Base-by-base conservation (phyloP, 2,797 vertebrate genomes). In the Sebastes kiyomatsui region DNA sequence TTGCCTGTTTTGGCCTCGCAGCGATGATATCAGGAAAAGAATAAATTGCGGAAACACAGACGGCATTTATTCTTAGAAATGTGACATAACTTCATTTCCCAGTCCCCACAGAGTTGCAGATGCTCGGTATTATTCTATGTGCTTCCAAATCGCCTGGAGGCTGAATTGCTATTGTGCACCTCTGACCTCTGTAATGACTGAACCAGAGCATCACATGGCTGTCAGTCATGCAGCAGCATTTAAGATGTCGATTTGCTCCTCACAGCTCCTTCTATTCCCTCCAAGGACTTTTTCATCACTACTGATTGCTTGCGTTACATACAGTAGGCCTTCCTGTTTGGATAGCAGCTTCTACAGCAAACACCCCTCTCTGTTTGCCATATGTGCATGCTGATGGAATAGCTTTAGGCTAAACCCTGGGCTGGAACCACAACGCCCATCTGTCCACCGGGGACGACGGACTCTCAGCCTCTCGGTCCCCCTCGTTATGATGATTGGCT, bases 401-500 rank as follows among this genome's bases (percentile, higher is more conserved):
- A 81, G 90, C 93, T 87, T 82, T 4, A 72, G 88, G 89, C 87
- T 74, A 83, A 87, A 81, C 80, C 69, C 68, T 12, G n/a, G 80
- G 83, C 78, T 46, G 78, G 55, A 77, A 78, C 77, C 83, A 67
- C 77, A 76, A 52, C 18, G 9, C 61, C 86, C 88, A 90, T 92
- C 87, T 82, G 86, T 89, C 86, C 83, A 74, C 75, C 58, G 9
- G 80, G 78, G 82, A 91, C 35, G 42, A 91, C 46, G 42, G 83
- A 87, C 88, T 72, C 83, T 90, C 76, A 72, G 87, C 79, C 89
- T 81, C 49, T 54, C 49, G n/a, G 78, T 92, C 82, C 86, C 66
- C 66, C 88, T 93, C 60, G 65, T 93, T 92, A 92, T 33, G 65
- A 90, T 94, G 94, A 95, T 95, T 90, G 94, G 91, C 89, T 75